Evolutionary conservation across 1,140 invertebrate species (phyloP).

Genomic region (Dendrolimus punctatus): DNA sequence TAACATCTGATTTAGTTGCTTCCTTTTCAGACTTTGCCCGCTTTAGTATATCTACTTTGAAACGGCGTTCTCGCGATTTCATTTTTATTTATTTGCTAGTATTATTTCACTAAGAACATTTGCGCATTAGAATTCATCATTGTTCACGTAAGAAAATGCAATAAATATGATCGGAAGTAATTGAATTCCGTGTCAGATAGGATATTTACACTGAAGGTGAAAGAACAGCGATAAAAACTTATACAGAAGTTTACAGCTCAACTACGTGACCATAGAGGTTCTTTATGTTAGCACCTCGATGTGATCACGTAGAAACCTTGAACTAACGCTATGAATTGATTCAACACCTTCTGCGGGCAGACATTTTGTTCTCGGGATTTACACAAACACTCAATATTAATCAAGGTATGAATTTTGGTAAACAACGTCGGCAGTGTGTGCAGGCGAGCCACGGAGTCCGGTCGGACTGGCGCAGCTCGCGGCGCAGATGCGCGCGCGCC

Average conservation of each 20-base stretch:
- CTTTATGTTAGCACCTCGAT: slow-evolving; percentile 49
- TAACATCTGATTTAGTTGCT: slow-evolving; percentile 26
- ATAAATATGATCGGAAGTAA: slow-evolving; percentile 27
- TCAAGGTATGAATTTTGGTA: slow-evolving; percentile 7
- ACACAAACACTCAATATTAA: slow-evolving; percentile 31
- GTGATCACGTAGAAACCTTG: slow-evolving; percentile 53
- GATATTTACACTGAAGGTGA: slow-evolving; percentile 54
- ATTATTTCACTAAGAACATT: too few species aligned
- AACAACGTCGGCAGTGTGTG: slow-evolving; percentile 16
- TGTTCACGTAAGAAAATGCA: slow-evolving; percentile 5
- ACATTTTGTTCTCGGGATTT: slow-evolving; percentile 31
- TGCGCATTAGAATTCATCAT: too few species aligned
- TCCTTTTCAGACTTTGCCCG: slow-evolving; percentile 31
- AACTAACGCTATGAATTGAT: slow-evolving; percentile 22
- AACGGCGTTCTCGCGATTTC: slow-evolving; percentile 40
- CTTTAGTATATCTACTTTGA: slow-evolving; percentile 25
- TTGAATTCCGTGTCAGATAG: slow-evolving; percentile 32
- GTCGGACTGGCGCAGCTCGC: slow-evolving; percentile 31
- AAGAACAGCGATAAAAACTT: slow-evolving; percentile 50
- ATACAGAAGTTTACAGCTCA: slow-evolving; percentile 33
- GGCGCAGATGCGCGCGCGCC: slow-evolving; percentile 12
- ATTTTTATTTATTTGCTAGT: slow-evolving; percentile 25
- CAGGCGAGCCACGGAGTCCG: slow-evolving; percentile 28
- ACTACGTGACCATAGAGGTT: slow-evolving; percentile 43
- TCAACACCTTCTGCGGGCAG: slow-evolving; percentile 5